Evolutionary conservation across 2,797 vertebrate genomes (phyloP).

Genomic region (Melanotaenia maccullochi): DNA sequence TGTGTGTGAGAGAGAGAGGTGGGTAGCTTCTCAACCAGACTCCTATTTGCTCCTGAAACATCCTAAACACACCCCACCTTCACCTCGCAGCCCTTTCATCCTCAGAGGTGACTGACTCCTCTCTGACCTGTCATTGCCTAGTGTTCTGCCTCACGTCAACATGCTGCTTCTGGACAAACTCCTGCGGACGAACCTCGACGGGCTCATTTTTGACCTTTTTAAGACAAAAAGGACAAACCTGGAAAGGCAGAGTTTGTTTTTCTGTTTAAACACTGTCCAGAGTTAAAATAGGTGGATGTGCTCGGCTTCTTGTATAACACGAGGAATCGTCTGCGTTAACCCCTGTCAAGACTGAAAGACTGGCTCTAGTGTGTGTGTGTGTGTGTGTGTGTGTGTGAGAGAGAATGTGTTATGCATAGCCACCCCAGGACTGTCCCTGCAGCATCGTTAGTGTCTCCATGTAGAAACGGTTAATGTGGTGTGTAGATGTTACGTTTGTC

Average conservation of each 20-base stretch:
- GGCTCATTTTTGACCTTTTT: background rate
- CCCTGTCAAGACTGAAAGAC: conserved; percentile 11
- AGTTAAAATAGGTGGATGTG: background rate
- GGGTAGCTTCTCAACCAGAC: conserved; percentile 26
- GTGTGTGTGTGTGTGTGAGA: conserved; percentile 8
- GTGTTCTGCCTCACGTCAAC: conserved; percentile 34
- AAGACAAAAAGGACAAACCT: background rate
- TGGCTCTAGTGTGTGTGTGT: conserved; percentile 21
- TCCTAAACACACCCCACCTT: conserved; percentile 5
- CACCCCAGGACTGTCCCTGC: conserved; percentile 16
- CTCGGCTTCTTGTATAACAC: background rate
- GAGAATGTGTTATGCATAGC: conserved; percentile 12
- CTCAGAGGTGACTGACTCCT: background rate
- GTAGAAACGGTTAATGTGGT: conserved; percentile 27
- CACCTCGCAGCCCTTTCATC: conserved; percentile 4
- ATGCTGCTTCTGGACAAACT: background rate
- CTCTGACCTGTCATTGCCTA: conserved; percentile 2
- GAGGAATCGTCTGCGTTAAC: conserved; percentile 3
- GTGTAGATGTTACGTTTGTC: conserved; percentile 31
- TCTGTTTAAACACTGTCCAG: conserved; percentile 4
- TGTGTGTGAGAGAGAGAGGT: conserved; percentile 19
- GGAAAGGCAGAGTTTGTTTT: background rate
- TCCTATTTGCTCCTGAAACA: conserved; percentile 39
- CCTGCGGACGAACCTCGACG: background rate
- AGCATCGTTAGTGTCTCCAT: conserved; percentile 22